A percentile compares a stretch with the other conserved stretches of the same genome.
phyloP scores from a whole-genome alignment of 2,888 invertebrate species.

The Cantharis rufa region DNA sequence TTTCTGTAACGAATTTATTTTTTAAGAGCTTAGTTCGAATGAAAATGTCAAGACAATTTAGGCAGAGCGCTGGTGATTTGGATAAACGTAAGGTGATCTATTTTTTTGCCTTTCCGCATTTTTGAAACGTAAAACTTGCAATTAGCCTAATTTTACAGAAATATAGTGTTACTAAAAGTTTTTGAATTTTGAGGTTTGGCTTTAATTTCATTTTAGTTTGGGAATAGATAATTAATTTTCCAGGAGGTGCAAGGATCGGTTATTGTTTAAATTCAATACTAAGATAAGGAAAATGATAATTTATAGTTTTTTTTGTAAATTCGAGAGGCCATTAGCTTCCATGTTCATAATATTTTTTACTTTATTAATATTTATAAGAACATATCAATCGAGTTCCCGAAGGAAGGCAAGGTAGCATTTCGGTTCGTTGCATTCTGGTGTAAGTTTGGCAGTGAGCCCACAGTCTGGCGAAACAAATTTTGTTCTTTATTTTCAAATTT shows the following conservation, averaged over 20 bases:
- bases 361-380: not conserved
- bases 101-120: not conserved
- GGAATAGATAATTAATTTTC: not conserved
- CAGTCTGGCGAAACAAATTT: not conserved
- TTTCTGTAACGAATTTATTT: not conserved
- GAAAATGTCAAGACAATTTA: not conserved
- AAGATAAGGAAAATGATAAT: not conserved
- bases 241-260: not conserved
- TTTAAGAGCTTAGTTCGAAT: not conserved
- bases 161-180: not conserved
- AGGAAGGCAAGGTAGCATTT: not conserved
- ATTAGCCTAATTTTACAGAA: not conserved
- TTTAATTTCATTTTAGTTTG: not conserved
- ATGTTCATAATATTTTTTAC: not conserved
- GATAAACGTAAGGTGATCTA: not conserved
- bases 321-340: not conserved
- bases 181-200: not conserved
- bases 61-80: not conserved
- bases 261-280: not conserved
- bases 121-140: not conserved
- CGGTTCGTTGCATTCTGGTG: not conserved
- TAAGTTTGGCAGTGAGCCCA: not conserved
- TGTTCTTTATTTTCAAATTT: not conserved
- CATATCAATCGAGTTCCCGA: not conserved
- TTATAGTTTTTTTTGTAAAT: not conserved